A percentile compares a stretch with the other conserved stretches of the same genome.
phyloP scores from a whole-genome alignment of 2,797 vertebrate species.

The Oreochromis grahami region DNA sequence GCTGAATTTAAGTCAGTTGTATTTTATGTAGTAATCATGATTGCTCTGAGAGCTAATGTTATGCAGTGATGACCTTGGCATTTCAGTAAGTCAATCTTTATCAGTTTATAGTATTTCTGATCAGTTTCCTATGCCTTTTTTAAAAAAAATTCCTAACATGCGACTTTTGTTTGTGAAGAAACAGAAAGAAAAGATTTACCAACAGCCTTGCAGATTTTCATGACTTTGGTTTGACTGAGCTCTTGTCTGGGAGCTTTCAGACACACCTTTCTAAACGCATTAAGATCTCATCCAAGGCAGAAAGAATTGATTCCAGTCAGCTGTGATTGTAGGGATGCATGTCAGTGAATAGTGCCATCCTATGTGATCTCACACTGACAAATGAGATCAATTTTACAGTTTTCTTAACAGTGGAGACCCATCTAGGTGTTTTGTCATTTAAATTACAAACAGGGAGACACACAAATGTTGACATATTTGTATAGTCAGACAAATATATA shows the following conservation, averaged over 20 bases:
- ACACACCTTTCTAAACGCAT: slow-evolving; percentile 59
- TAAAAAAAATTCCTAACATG: neutral
- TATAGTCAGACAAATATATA: neutral
- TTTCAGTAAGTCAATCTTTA: neutral
- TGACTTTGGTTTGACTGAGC: slow-evolving; percentile 7
- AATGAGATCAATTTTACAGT: slow-evolving; percentile 52
- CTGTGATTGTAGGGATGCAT: slow-evolving; percentile 30
- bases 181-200: neutral
- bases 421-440: neutral
- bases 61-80: neutral
- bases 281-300: slow-evolving; percentile 60
- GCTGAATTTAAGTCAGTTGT: neutral
- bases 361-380: slow-evolving; percentile 38
- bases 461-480: neutral
- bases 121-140: neutral
- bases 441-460: neutral
- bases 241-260: slow-evolving; percentile 27
- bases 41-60: neutral
- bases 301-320: slow-evolving; percentile 59
- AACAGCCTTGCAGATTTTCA: slow-evolving; percentile 13
- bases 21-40: neutral
- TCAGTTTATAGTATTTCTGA: neutral
- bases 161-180: neutral
- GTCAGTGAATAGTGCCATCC: slow-evolving; percentile 37
- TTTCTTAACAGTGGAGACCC: slow-evolving; percentile 24